phyloP scores from a whole-genome alignment of 2,888 invertebrate genomes.

The Lysandra coridon region DNA sequence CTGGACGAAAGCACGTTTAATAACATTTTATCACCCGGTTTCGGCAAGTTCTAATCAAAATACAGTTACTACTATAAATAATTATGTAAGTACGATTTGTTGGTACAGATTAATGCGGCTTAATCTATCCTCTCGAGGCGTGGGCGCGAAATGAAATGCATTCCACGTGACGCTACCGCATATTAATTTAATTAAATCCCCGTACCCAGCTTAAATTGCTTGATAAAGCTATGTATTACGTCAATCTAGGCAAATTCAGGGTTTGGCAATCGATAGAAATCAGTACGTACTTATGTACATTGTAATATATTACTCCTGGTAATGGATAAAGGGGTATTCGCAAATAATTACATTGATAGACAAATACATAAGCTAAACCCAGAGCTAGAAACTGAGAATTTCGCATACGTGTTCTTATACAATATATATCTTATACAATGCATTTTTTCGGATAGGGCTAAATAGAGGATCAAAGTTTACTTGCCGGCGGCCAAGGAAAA shows the following conservation, averaged over 20 bases:
- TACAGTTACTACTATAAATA: background rate
- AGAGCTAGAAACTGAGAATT: background rate
- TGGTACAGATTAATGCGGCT: background rate
- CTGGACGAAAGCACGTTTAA: no score
- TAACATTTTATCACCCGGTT: no score
- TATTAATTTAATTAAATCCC: background rate
- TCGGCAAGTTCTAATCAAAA: background rate
- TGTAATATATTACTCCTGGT: no score
- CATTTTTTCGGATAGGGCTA: no score
- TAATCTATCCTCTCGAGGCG: background rate
- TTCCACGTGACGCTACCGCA: background rate
- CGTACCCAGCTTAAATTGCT: background rate
- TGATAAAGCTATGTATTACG: background rate
- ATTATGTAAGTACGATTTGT: slow-evolving; percentile 1
- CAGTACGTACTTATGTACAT: background rate
- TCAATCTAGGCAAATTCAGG: background rate
- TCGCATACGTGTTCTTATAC: background rate
- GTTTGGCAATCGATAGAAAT: background rate
- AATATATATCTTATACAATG: no score
- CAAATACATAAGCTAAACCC: no score
- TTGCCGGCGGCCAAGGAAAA: no score
- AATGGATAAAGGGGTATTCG: no score
- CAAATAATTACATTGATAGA: no score
- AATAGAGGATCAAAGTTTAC: no score
- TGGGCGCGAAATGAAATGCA: slow-evolving; percentile 6